phyloP scores from a whole-genome alignment of 1,140 invertebrate genomes.

The Daktulosphaira vitifoliae region DNA sequence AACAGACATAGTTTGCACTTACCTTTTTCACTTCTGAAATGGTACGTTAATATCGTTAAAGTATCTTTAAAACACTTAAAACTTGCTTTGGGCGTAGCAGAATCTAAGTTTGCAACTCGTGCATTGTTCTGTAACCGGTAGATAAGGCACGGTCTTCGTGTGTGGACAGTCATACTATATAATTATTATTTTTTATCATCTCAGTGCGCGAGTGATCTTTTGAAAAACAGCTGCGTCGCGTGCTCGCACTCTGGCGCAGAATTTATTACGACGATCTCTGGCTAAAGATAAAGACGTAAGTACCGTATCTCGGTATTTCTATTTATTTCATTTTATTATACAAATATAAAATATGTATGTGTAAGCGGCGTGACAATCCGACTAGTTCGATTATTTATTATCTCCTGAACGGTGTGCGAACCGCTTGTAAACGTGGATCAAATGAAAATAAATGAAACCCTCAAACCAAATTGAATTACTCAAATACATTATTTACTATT shows the following conservation, averaged over 20 bases:
- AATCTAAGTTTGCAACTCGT: no score
- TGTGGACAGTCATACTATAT: no score
- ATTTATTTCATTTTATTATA: not conserved
- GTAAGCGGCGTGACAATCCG: not conserved
- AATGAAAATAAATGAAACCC: not conserved
- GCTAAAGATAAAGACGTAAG: constrained; percentile 17
- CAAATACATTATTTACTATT: not conserved
- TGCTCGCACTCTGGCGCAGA: constrained; percentile 3
- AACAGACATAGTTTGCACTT: no score
- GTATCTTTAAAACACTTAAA: no score
- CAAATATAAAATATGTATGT: not conserved
- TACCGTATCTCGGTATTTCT: constrained; percentile 2
- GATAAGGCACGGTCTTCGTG: no score
- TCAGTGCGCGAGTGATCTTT: not conserved
- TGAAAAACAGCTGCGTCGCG: constrained; percentile 10
- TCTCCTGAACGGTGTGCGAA: not conserved
- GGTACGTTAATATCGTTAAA: no score
- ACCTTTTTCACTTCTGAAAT: no score
- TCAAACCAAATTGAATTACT: not conserved
- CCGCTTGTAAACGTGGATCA: constrained; percentile 11
- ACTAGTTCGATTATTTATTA: constrained; percentile 28
- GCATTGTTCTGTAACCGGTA: no score
- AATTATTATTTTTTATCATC: no score
- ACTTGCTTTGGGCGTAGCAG: no score
- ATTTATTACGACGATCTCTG: constrained; percentile 23